phyloP scores from a whole-genome alignment of 2,113 vertebrate species.

The Pelecanoides urinatrix region DNA sequence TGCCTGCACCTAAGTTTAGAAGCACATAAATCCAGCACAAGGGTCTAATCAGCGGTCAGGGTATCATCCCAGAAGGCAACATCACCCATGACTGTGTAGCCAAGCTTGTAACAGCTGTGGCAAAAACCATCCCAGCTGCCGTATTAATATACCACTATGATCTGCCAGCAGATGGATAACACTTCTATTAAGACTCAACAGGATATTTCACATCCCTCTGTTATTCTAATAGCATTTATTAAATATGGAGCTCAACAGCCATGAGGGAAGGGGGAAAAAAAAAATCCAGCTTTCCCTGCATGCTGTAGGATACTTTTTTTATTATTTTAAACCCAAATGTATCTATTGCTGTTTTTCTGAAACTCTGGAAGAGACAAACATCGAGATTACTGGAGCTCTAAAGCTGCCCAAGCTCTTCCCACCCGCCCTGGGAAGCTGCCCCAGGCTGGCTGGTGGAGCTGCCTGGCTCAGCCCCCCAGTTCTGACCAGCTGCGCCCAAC shows the following conservation, averaged over 20 bases:
- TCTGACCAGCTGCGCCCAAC: not conserved
- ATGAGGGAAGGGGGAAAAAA: not conserved
- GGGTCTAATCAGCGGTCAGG: not conserved
- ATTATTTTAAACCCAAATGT: not conserved
- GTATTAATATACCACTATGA: not conserved
- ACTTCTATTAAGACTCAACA: not conserved
- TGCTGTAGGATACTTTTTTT: not conserved
- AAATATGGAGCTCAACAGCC: not conserved
- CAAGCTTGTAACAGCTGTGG: not conserved
- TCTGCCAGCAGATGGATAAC: not conserved
- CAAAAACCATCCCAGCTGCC: not conserved
- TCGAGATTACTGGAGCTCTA: not conserved
- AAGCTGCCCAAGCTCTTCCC: not conserved
- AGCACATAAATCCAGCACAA: not conserved
- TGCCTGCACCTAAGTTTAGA: not conserved
- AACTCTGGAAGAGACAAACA: not conserved
- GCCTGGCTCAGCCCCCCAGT: not conserved
- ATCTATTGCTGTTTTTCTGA: not conserved
- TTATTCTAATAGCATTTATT: conserved; percentile 30
- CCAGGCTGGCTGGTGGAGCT: not conserved
- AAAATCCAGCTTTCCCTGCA: not conserved
- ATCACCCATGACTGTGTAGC: not conserved
- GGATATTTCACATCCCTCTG: conserved; percentile 8
- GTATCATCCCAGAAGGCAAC: not conserved
- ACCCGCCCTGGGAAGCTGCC: not conserved